These are phyloP conservation scores for Selenia dentaria DNA, from an alignment of 2,888 invertebrate genomes.

Conservation along the genomic window DNA sequence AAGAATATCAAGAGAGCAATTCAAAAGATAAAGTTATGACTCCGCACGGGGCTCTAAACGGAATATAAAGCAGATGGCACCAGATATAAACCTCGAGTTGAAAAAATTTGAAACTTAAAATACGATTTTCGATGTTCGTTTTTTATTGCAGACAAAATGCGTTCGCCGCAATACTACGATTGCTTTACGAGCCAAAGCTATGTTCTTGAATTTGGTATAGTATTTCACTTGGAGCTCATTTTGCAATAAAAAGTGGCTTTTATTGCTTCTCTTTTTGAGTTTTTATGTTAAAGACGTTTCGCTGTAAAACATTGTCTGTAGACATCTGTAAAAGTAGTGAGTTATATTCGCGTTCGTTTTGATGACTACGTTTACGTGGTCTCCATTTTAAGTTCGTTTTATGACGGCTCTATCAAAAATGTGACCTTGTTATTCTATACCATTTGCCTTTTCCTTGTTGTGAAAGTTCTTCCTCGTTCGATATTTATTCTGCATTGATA, in stretches of 20 bases:
- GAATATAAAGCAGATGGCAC: constrained; percentile 50
- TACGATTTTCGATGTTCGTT: constrained; percentile 62
- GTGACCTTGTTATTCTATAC: constrained; percentile 13
- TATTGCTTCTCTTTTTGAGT: constrained; percentile 35
- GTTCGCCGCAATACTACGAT: constrained; percentile 69
- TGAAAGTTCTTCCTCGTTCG: too few relatives aligned
- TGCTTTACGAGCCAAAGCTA: constrained; percentile 60
- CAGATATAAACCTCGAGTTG: constrained; percentile 35
- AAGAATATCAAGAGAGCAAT: constrained; percentile 44
- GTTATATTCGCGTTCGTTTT: constrained; percentile 18
- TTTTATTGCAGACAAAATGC: constrained; percentile 69
- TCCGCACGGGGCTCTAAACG: constrained; percentile 41
- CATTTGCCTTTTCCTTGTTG: too few relatives aligned
- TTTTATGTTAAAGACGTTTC: constrained; percentile 32
- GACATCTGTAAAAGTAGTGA: constrained; percentile 27
- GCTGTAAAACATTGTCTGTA: constrained; percentile 29
- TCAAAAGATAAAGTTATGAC: constrained; percentile 40
- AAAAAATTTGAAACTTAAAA: constrained; percentile 62
- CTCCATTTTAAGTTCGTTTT: constrained; percentile 18
- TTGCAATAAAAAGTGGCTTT: constrained; percentile 37
- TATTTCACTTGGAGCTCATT: constrained; percentile 48
- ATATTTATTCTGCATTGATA: too few relatives aligned
- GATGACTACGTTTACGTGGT: constrained; percentile 17
- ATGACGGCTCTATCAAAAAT: constrained; percentile 16
- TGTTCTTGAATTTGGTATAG: constrained; percentile 59